Base-by-base conservation (phyloP, 2,888 invertebrate species). In the Catocala nupta region DNA sequence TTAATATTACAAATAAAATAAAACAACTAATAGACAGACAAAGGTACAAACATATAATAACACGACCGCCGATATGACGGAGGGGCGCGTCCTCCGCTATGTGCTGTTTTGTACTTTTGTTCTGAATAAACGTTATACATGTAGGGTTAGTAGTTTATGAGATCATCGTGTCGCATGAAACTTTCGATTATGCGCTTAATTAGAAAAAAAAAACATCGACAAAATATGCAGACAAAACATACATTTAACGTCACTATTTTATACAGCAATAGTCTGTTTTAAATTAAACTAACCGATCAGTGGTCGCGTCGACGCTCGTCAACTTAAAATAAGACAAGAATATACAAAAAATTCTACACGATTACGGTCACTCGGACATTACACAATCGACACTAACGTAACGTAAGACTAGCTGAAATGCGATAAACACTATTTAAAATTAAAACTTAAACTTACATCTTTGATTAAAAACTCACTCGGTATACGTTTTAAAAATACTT, bases 321-420 rank as follows among this genome's bases (percentile, higher is more conserved):
- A 81, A 83, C 83, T 83, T 83, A 83, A 90, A 85, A 85, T 88
- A 90, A 78, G 82, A 90, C 91, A 87, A 87, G 85, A 92, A 93
- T 93, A 93, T 93, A 94, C 92, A 93, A 89, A 89, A 84, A 88
- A 86, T 64, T 80, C 88, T 90, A 90, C 88, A 86, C 83, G 82
- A 84, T 79, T 85, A 90, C 89, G 84, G 87, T 85, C 88, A 83
- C 89, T 84, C 84, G 85, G 85, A 88, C 85, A 83, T 87, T 85
- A 90, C 88, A 82, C 82, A 81, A 87, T 87, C 89, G 88, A 89
- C 82, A 89, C 89, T 90, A 91, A 90, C 84, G 82, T 87, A 92
- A 93, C 90, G 91, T 93, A 93, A 93, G 94, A 94, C 94, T 94
- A 94, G 94, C 86, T 89, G 92, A 94, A 93, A 93, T 92, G 94